Base-by-base conservation (phyloP, 2,797 vertebrate genomes). In the Hyperoplus immaculatus region DNA sequence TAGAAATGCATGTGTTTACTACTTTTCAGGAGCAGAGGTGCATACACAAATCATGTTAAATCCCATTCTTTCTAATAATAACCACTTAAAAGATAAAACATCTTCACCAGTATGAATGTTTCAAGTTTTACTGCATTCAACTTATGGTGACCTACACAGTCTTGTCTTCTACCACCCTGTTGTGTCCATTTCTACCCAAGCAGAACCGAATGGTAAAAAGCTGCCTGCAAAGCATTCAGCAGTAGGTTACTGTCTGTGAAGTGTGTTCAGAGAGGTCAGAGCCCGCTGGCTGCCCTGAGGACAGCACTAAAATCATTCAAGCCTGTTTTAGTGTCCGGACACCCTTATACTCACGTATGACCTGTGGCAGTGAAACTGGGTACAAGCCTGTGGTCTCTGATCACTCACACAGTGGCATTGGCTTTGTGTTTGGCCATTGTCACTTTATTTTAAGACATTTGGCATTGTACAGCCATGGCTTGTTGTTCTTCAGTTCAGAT, bases 231-330 rank as follows among this genome's bases (percentile, higher is more conserved):
- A 87, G 78, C 82, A 85, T 92, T 89, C 78, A 81, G 66, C 82
- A 63, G 79, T 80, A 29, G 29, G 29, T 29, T 29, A 80, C 80
- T 90, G 83, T 94, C 83, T 82, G 83, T 87, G 78, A 84, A 81
- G 80, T 84, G 78, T 58, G 69, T 66, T 80, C 76, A 73, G 87
- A 80, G 89, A 92, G 90, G 91, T 93, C 89, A 92, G 79, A 85
- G 81, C 72, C 14, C 78, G 75, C 2, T 29, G 66, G 72, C 77
- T 93, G 87, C 94, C 94, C 91, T 36, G 81, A 93, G 94, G 94
- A 95, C 93, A 91, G 72, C 88, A 92, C 86, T 93, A 92, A 94
- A 94, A 87, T 91, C 90, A 92, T 59, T 92, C 83, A 92, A 87
- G 90, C 93, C 72, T 92, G 87, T 85, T 90, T 93, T 91, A 92